Evolutionary conservation across 2,797 vertebrate genomes (phyloP).

Genomic region (Zenarchopterus dispar): DNA sequence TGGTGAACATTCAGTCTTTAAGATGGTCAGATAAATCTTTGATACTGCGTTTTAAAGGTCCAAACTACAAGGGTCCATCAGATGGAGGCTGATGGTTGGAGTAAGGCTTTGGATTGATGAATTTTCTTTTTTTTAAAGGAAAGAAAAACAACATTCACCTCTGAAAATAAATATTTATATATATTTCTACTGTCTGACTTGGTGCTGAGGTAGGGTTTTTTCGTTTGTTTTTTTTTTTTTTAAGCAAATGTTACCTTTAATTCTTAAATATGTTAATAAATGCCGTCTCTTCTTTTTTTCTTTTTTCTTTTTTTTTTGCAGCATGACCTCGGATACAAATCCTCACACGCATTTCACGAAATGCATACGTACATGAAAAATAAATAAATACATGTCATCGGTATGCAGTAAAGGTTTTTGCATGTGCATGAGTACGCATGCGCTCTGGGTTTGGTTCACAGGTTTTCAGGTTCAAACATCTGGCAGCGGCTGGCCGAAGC

Average conservation of each 20-base stretch:
- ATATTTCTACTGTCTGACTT: slow-evolving; percentile 72
- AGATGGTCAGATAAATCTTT: slow-evolving; percentile 72
- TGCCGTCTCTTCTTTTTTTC: slow-evolving; percentile 63
- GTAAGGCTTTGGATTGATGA: slow-evolving; percentile 87
- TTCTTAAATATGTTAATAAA: slow-evolving; percentile 77
- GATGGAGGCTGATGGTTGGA: slow-evolving; percentile 65
- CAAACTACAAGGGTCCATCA: slow-evolving; percentile 73
- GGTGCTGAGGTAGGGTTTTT: slow-evolving; percentile 79
- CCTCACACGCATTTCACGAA: slow-evolving; percentile 52
- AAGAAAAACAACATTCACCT: slow-evolving; percentile 80
- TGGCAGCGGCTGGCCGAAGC: slow-evolving; percentile 60
- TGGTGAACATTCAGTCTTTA: slow-evolving; percentile 75
- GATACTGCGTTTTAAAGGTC: slow-evolving; percentile 78
- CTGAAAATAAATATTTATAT: slow-evolving; percentile 85
- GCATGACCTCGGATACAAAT: slow-evolving; percentile 62
- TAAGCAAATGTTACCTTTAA: slow-evolving; percentile 73
- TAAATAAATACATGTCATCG: slow-evolving; percentile 82
- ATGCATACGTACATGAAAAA: slow-evolving; percentile 73
- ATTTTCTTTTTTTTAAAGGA: neutral
- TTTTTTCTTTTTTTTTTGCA: slow-evolving; percentile 41
- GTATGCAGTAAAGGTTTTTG: slow-evolving; percentile 66
- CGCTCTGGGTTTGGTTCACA: slow-evolving; percentile 81
- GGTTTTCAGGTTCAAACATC: slow-evolving; percentile 73
- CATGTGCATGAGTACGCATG: slow-evolving; percentile 43
- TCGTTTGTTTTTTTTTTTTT: slow-evolving; percentile 23